Percentiles rank a stretch among this genome's conserved stretches.
Evolutionary conservation across 2,888 invertebrate genomes (phyloP).

Genomic region (Ariolimax columbianus): DNA sequence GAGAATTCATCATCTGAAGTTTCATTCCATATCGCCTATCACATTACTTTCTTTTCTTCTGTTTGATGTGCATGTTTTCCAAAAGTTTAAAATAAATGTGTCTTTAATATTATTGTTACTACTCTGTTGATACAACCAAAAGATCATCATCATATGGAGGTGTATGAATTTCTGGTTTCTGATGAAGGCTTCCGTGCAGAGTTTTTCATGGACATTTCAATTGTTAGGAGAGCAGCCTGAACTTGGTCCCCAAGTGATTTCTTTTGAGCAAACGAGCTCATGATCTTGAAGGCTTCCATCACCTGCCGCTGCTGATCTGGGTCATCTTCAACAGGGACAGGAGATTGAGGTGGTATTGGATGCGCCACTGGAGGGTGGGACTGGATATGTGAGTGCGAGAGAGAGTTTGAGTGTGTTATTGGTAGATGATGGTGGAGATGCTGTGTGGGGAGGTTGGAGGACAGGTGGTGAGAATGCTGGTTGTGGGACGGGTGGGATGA

Average conservation of each 20-base stretch:
- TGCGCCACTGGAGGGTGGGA: neutral
- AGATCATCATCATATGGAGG: neutral
- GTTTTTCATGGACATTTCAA: slow-evolving; percentile 46
- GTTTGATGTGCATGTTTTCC: too few relatives aligned
- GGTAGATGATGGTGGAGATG: slow-evolving; percentile 36
- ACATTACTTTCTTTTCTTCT: too few relatives aligned
- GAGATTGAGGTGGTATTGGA: slow-evolving; percentile 15
- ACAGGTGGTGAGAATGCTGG: slow-evolving; percentile 23
- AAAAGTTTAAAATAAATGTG: too few relatives aligned
- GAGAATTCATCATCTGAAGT: too few relatives aligned
- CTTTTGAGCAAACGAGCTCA: slow-evolving; percentile 46
- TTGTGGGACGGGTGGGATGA: slow-evolving; percentile 10
- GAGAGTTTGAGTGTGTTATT: neutral
- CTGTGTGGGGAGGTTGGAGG: neutral
- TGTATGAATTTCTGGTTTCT: slow-evolving; percentile 26
- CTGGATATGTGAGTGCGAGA: slow-evolving; percentile 8
- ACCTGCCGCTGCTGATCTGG: slow-evolving; percentile 38
- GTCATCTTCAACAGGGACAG: slow-evolving; percentile 29
- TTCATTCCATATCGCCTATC: too few relatives aligned
- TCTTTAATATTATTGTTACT: too few relatives aligned
- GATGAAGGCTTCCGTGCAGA: slow-evolving; percentile 1
- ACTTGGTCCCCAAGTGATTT: slow-evolving; percentile 46
- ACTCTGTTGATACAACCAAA: too few relatives aligned
- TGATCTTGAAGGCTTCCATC: slow-evolving; percentile 48
- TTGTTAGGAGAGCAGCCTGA: slow-evolving; percentile 43